phyloP scores from a whole-genome alignment of 2,113 vertebrate species.

The Aspidoscelis tigris region DNA sequence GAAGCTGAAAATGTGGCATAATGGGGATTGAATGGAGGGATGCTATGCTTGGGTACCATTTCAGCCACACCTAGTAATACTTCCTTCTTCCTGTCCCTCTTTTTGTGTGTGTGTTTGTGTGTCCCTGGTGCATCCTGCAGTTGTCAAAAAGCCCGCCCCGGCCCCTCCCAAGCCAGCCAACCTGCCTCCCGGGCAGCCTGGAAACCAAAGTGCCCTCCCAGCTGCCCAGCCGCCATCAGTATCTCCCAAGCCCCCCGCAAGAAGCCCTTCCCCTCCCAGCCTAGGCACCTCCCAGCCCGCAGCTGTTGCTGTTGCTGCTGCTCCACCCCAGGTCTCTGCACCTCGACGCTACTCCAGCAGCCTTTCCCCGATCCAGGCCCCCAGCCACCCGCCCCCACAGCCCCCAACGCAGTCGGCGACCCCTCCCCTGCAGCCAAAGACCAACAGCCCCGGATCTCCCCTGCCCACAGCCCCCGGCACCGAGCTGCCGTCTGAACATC shows the following conservation, averaged over 20 bases:
- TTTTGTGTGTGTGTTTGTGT: neutral
- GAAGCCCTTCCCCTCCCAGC: slow-evolving; percentile 74
- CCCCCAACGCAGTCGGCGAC: slow-evolving; percentile 82
- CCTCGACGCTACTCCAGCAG: slow-evolving; percentile 87
- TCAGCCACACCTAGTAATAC: neutral
- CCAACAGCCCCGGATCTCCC: slow-evolving; percentile 41
- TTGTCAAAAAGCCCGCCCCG: slow-evolving; percentile 93
- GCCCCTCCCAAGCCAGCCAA: slow-evolving; percentile 92
- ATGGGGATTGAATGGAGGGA: accelerated
- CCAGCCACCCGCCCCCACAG: slow-evolving; percentile 92
- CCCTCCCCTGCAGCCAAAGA: slow-evolving; percentile 65
- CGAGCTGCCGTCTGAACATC: slow-evolving; percentile 77
- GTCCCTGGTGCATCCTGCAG: slow-evolving; percentile 66
- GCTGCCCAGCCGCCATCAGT: slow-evolving; percentile 78
- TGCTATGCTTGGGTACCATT: neutral
- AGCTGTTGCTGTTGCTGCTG: neutral
- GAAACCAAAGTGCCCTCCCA: slow-evolving; percentile 70
- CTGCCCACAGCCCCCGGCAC: slow-evolving; percentile 19
- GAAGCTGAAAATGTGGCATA: neutral
- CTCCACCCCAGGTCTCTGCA: slow-evolving; percentile 71
- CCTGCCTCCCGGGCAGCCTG: slow-evolving; percentile 85
- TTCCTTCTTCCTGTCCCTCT: neutral
- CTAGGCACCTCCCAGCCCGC: slow-evolving; percentile 57
- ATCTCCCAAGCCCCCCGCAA: slow-evolving; percentile 78
- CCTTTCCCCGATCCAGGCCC: slow-evolving; percentile 88